Base-by-base conservation (phyloP, 2,888 invertebrate genomes). In the Drosophila longiperda region DNA sequence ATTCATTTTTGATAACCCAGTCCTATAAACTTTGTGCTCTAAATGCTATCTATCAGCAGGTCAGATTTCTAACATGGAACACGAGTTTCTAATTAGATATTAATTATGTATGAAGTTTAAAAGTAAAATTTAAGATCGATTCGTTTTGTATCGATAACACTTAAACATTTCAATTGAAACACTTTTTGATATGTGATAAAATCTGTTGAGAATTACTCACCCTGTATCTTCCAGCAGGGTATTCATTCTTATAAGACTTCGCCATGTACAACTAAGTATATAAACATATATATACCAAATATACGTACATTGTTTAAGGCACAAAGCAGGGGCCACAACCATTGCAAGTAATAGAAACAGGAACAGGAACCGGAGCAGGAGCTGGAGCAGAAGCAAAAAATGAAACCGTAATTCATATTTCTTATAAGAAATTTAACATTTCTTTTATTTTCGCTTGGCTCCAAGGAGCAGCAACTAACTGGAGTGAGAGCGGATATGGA, bases 401-500 rank as follows among this genome's bases (percentile, higher is more conserved):
- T 59, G 74, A 75, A 59, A 64, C 73, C 78, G 80, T 78, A 89
- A 86, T 85, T 85, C 82, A 80, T 80, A 71, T 74, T 77, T 82
- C 65, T 80, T 63, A 86, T 76, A 85, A 85, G 83, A 87, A 87
- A 85, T 82, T 89, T 74, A 78, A 82, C 82, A 85, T 85, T 87
- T 85, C 80, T 87, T 85, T 89, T 79, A 78, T 80, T 76, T 75
- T 70, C 42, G 29, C 54, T 49, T 58, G 55, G 60, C 50, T 42
- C 66, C 38, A 38, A 29, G 23, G 29, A 55, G 42, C 55, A 71
- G 59, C 48, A 75, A 75, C 78, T 75, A 73, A 76, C 73, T 78
- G 74, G 77, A 57, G 72, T 76, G 89, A 73, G 79, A 78, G 71
- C 75, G 83, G 80, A 82, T 85, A 87, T 71, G 87, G 59, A 58